These are phyloP conservation scores for Heptranchias perlo DNA, from an alignment of 2,113 vertebrate species.

Conservation along the genomic window DNA sequence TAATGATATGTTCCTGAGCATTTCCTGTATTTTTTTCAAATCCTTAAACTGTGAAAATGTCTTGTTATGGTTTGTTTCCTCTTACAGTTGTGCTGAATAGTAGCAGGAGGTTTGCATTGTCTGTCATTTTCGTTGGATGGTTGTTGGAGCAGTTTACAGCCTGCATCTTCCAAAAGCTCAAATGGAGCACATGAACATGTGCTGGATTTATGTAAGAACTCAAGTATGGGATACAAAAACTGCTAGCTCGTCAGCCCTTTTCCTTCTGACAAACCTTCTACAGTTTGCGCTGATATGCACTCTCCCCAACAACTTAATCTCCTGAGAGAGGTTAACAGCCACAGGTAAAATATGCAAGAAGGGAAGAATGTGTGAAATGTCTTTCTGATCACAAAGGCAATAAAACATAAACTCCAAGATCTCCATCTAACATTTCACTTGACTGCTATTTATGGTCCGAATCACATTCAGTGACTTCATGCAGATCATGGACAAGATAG, in stretches of 20 bases:
- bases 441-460: neutral
- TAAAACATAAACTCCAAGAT: neutral
- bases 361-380: neutral
- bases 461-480: neutral
- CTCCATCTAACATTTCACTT: neutral
- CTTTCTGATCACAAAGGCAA: neutral
- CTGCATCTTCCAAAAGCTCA: slow-evolving; percentile 58
- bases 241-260: neutral
- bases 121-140: slow-evolving; percentile 69
- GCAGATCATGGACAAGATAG: neutral
- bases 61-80: slow-evolving; percentile 40
- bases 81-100: slow-evolving; percentile 78
- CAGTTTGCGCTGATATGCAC: neutral
- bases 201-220: neutral
- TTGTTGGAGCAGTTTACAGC: slow-evolving; percentile 68
- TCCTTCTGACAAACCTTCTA: neutral
- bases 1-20: neutral
- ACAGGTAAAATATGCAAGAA: neutral
- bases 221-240: neutral
- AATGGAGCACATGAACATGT: slow-evolving; percentile 50
- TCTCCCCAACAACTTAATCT: neutral
- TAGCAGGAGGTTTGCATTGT: slow-evolving; percentile 65
- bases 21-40: neutral
- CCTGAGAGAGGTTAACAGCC: neutral
- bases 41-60: neutral